phyloP scores from a whole-genome alignment of 2,888 invertebrate genomes.

The Theodoxus fluviatilis region DNA sequence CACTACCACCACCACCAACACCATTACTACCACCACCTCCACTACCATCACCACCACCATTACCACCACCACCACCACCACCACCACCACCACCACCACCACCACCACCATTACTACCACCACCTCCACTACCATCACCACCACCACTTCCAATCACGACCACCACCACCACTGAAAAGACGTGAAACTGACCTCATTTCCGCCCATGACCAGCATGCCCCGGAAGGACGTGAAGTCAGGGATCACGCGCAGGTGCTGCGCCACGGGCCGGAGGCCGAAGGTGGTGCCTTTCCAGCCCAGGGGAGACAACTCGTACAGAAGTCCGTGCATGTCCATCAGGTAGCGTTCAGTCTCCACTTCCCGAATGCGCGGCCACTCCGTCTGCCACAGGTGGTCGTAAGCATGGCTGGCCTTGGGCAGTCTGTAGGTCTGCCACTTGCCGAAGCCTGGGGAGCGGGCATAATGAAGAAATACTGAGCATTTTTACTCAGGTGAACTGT shows the following conservation, averaged over 20 bases:
- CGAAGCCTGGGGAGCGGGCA: slow-evolving; percentile 25
- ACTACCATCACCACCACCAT: neutral
- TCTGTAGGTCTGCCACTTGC: slow-evolving; percentile 37
- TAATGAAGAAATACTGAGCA: too few relatives aligned
- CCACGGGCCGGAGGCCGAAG: slow-evolving; percentile 36
- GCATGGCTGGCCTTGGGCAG: slow-evolving; percentile 40
- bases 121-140: slow-evolving; percentile 4
- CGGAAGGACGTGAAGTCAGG: slow-evolving; percentile 38
- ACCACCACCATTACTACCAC: slow-evolving; percentile 10
- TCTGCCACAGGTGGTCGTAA: slow-evolving; percentile 38
- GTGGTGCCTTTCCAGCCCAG: slow-evolving; percentile 38
- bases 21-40: neutral
- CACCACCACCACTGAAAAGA: neutral
- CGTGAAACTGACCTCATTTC: slow-evolving; percentile 32
- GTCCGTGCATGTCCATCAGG: slow-evolving; percentile 38
- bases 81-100: slow-evolving; percentile 16
- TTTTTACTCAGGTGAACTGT: too few relatives aligned
- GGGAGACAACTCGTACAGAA: slow-evolving; percentile 39
- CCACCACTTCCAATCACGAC: slow-evolving; percentile 5
- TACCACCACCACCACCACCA: slow-evolving; percentile 4
- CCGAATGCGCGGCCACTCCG: slow-evolving; percentile 37
- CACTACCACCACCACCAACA: slow-evolving; percentile 1
- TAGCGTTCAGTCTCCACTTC: slow-evolving; percentile 39
- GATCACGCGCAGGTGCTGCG: slow-evolving; percentile 35
- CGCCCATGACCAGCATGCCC: slow-evolving; percentile 36